Evolutionary conservation across 1,140 invertebrate genomes (phyloP).

Genomic region (Drosophila guanche): DNA sequence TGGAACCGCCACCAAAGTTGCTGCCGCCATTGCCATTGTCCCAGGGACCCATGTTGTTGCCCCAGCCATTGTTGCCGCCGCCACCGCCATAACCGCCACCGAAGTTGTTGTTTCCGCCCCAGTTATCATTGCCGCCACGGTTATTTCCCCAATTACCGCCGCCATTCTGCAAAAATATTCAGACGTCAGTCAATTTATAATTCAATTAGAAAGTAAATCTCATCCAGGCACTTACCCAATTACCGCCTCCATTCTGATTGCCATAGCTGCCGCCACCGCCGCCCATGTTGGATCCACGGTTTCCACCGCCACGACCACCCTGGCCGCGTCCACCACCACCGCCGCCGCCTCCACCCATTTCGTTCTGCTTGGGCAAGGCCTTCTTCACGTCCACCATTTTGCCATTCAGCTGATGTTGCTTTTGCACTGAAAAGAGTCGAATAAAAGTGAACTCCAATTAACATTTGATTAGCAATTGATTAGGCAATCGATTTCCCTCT

Average conservation of each 20-base stretch:
- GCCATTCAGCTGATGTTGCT: slow-evolving; percentile 89
- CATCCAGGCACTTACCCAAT: slow-evolving; percentile 85
- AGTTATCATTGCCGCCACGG: slow-evolving; percentile 87
- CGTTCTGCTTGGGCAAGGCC: slow-evolving; percentile 88
- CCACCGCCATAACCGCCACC: slow-evolving; percentile 81
- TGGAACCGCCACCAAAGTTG: slow-evolving; percentile 62
- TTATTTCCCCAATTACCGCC: slow-evolving; percentile 89
- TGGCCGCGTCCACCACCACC: slow-evolving; percentile 67
- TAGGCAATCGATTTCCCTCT: too few species aligned
- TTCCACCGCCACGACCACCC: slow-evolving; percentile 62
- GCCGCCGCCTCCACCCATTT: slow-evolving; percentile 84
- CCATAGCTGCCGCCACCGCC: slow-evolving; percentile 78
- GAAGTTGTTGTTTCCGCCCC: slow-evolving; percentile 85
- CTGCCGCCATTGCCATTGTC: slow-evolving; percentile 84
- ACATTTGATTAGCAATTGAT: not conserved
- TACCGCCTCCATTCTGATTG: slow-evolving; percentile 84
- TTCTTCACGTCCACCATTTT: slow-evolving; percentile 93
- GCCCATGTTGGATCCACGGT: slow-evolving; percentile 65
- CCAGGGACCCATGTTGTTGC: slow-evolving; percentile 80
- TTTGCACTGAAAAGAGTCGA: slow-evolving; percentile 85
- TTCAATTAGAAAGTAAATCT: slow-evolving; percentile 65
- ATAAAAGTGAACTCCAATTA: slow-evolving; percentile 27
- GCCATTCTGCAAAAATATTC: slow-evolving; percentile 55
- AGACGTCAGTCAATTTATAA: not conserved
- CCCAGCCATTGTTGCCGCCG: slow-evolving; percentile 78